Conservation (phyloP, 2,888 invertebrate genomes). For the Lacanobia wlatinum region DNA sequence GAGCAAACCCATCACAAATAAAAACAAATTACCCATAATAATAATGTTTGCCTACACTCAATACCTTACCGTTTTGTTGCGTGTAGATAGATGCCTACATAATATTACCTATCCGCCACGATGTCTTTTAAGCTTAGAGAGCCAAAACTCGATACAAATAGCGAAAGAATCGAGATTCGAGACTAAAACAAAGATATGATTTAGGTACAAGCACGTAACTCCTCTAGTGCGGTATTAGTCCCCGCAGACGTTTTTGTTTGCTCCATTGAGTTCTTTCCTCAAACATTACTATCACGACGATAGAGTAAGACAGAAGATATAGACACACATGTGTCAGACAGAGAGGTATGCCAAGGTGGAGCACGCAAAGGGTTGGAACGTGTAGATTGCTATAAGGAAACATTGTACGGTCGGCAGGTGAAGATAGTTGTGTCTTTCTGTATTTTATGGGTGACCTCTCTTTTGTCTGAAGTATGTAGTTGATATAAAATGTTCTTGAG, state of each 20-base stretch:
- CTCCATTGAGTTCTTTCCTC: constrained; percentile 56
- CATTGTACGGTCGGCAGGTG: constrained; percentile 43
- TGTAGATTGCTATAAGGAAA: constrained; percentile 35
- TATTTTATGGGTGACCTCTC: background rate
- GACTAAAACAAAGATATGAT: constrained; percentile 12
- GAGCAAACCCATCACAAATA: no score
- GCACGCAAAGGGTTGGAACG: constrained; percentile 47
- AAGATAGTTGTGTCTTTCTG: background rate
- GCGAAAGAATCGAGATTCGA: constrained; percentile 13
- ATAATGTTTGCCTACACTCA: no score
- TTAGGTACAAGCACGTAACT: constrained; percentile 4
- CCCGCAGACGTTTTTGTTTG: constrained; percentile 52
- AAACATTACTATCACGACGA: constrained; percentile 55
- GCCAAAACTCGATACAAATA: constrained; percentile 6
- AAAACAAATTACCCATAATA: no score
- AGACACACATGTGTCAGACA: constrained; percentile 14
- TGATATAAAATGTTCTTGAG: no score
- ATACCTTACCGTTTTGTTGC: no score
- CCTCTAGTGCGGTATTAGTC: constrained; percentile 36
- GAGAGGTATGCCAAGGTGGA: constrained; percentile 35
- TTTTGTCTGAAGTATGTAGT: background rate
- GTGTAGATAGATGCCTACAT: no score
- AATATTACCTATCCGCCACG: no score
- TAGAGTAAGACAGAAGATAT: constrained; percentile 25
- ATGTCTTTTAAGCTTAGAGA: background rate